Conservation (phyloP, 2,113 vertebrate genomes). For the Ascaphus truei region DNA sequence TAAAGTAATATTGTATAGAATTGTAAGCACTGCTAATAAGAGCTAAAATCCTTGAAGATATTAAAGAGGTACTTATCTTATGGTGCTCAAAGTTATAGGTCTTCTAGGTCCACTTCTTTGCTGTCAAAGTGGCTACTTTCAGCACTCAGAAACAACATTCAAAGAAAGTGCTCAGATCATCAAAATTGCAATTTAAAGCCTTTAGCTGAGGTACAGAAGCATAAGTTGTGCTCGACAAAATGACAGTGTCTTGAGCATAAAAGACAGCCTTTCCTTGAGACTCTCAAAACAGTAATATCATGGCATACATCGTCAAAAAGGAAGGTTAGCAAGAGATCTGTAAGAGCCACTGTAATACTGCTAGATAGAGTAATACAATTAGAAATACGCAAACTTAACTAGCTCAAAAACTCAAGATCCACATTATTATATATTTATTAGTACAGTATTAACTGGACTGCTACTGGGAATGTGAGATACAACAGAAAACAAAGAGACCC, state of each 20-base stretch:
- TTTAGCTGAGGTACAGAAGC: slow-evolving; percentile 17
- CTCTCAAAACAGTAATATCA: slow-evolving; percentile 17
- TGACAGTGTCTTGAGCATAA: slow-evolving; percentile 9
- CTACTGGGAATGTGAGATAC: too few species aligned
- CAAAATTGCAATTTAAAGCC: slow-evolving; percentile 20
- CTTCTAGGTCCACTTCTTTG: slow-evolving; percentile 9
- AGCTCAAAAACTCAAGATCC: too few species aligned
- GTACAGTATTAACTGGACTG: too few species aligned
- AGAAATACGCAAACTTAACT: too few species aligned
- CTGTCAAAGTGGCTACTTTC: slow-evolving; percentile 20
- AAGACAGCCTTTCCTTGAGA: not conserved
- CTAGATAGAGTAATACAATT: not conserved
- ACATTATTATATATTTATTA: too few species aligned
- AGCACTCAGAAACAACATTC: slow-evolving; percentile 26
- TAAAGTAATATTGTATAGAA: slow-evolving; percentile 36
- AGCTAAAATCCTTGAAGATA: slow-evolving; percentile 27
- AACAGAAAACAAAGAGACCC: too few species aligned
- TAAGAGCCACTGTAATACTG: not conserved
- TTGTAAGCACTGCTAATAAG: slow-evolving; percentile 16
- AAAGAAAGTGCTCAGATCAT: slow-evolving; percentile 27
- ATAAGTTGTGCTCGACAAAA: not conserved
- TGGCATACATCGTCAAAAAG: slow-evolving; percentile 10
- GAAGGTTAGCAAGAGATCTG: slow-evolving; percentile 3
- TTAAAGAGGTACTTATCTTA: slow-evolving; percentile 34
- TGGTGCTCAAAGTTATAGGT: slow-evolving; percentile 6